These are phyloP conservation scores for Pissodes strobi DNA, from an alignment of 1,140 invertebrate genomes.

Conservation along the genomic window DNA sequence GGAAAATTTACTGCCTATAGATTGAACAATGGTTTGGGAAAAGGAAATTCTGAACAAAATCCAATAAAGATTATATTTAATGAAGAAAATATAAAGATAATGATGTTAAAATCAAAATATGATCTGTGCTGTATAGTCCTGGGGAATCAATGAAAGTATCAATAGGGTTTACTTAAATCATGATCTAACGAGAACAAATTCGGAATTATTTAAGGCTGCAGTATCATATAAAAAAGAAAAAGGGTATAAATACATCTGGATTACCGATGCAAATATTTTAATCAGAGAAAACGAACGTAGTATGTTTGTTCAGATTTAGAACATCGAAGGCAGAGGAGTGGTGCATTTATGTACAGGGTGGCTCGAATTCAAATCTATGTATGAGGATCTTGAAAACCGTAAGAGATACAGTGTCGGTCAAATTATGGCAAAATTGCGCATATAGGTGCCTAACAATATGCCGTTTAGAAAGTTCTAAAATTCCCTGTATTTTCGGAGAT, in stretches of 20 bases:
- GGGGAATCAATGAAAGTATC: not conserved
- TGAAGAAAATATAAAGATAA: constrained; percentile 1
- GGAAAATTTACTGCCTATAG: not conserved
- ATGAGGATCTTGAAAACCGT: too few species aligned
- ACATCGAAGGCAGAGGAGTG: too few species aligned
- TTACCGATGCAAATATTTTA: constrained; percentile 9
- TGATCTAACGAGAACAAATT: constrained; percentile 16
- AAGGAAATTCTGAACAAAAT: not conserved
- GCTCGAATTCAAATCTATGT: too few species aligned
- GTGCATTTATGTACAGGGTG: too few species aligned
- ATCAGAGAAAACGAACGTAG: constrained; percentile 14
- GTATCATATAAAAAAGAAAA: constrained; percentile 9
- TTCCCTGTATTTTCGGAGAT: too few species aligned
- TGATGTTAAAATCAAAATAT: not conserved
- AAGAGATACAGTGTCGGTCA: too few species aligned
- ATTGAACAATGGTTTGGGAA: not conserved
- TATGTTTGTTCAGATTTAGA: too few species aligned
- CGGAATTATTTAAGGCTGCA: constrained; percentile 9
- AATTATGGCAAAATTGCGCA: too few species aligned
- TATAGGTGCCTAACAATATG: too few species aligned
- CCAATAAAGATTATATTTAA: not conserved
- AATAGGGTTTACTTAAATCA: constrained; percentile 5
- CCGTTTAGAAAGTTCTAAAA: too few species aligned
- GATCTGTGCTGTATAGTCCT: not conserved
- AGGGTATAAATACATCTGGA: constrained; percentile 15